Evolutionary conservation across 1,140 invertebrate species (phyloP).

Genomic region (Temnothorax curvispinosus): DNA sequence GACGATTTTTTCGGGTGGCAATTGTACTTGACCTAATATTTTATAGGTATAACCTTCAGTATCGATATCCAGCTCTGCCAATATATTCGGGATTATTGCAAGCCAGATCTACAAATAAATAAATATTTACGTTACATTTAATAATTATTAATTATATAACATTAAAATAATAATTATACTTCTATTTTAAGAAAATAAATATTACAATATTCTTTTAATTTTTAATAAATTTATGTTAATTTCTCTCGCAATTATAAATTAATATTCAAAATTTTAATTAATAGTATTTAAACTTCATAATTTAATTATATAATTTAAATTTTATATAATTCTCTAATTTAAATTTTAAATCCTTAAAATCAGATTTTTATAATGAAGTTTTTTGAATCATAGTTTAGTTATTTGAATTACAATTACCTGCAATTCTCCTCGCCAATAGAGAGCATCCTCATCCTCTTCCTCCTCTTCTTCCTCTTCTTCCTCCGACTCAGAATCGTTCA

Average conservation of each 20-base stretch:
- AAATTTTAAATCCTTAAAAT: constrained; percentile 8
- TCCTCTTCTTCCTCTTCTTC: constrained; percentile 65
- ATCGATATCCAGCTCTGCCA: constrained; percentile 87
- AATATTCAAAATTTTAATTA: not conserved
- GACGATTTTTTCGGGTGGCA: constrained; percentile 86
- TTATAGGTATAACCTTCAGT: constrained; percentile 86
- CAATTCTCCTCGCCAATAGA: constrained; percentile 87
- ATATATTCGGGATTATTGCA: constrained; percentile 85
- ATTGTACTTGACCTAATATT: constrained; percentile 83
- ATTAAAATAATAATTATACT: constrained; percentile 32
- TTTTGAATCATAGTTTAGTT: not conserved
- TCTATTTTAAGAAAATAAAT: not conserved
- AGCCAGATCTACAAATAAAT: constrained; percentile 71
- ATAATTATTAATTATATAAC: not conserved
- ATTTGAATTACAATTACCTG: constrained; percentile 82
- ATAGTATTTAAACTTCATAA: not conserved
- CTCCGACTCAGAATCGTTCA: not conserved
- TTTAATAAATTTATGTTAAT: constrained; percentile 3
- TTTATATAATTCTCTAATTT: not conserved
- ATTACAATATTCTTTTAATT: not conserved
- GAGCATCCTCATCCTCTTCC: constrained; percentile 78
- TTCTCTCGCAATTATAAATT: not conserved
- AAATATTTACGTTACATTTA: not conserved
- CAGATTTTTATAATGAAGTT: not conserved
- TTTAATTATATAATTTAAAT: not conserved